These are phyloP conservation scores for Candoia aspera DNA, from an alignment of 2,113 vertebrate genomes.

Conservation along the genomic window DNA sequence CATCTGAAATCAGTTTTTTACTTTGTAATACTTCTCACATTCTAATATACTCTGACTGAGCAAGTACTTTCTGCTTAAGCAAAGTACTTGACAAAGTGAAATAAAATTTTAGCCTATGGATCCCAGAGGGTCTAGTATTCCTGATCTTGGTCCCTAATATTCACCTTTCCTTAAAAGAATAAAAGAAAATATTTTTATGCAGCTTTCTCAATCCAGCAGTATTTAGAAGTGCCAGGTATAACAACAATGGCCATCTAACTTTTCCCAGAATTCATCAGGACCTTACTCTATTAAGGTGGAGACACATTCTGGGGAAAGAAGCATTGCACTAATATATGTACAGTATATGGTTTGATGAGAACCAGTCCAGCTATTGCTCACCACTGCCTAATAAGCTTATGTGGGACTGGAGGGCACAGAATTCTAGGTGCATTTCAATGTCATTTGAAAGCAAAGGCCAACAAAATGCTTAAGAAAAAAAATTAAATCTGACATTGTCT, in stretches of 20 bases:
- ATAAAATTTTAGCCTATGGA: neutral
- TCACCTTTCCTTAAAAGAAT: neutral
- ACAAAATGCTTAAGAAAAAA: neutral
- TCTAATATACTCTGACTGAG: neutral
- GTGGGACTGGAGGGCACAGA: neutral
- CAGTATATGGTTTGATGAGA: neutral
- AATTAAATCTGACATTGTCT: neutral
- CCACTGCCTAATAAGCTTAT: neutral
- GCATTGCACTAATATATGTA: neutral
- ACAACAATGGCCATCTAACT: neutral
- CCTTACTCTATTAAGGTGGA: neutral
- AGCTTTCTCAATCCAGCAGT: neutral
- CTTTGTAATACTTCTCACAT: neutral
- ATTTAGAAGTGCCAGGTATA: neutral
- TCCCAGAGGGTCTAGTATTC: neutral
- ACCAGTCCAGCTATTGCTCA: neutral
- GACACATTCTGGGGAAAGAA: neutral
- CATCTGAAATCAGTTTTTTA: neutral
- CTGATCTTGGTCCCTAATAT: neutral
- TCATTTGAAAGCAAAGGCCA: neutral
- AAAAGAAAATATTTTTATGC: neutral
- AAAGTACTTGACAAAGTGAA: neutral
- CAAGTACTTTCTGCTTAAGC: neutral
- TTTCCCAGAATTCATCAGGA: neutral
- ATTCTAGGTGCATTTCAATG: neutral